Base-by-base conservation (phyloP, 30 jellyfish, hydroid and myxozoan genomes). In the Hydractinia symbiolongicarpus region DNA sequence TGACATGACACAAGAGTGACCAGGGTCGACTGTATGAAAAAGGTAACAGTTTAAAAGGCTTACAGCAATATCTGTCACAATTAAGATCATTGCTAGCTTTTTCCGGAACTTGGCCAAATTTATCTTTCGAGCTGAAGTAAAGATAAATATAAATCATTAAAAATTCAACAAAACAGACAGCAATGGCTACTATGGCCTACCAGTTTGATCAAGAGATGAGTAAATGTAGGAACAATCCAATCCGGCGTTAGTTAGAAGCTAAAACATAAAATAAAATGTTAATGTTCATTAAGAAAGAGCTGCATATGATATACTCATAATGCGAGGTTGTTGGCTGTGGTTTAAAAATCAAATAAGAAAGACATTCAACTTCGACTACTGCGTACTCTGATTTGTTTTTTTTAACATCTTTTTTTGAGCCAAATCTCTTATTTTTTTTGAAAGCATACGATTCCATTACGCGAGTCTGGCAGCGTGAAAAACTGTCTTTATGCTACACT, bases 61-160 rank as follows among this genome's bases (percentile, higher is more conserved):
- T 61, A 91, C 98, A 54, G 99, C 99, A 72, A 94, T 90, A 86
- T 94, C 99, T 7, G 99, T 94, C 7, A 89, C 97, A 13, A 94
- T 94, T 64, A 94, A 73, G 14, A 94, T 85, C 64, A 74, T 73
- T 6, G 89, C 69, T n/a, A 64, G 62, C 81, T 91, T 91, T 96
- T 91, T 91, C 72, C 85, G 96, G 69, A 91, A 91, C 69, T 91
- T 91, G 50, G 96, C 98, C 17, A 86, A 83, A 87, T 91, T 91
- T 6, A 91, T 91, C 75, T 91, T 91, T 21, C 98, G 88, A 11
- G 98, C 98, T 90, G 84, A 67, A 85, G 70, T 4, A 49, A 20
- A 82, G 44, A 30, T 30, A 2, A 30, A 30, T 30, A 30, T 30
- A 30, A 30, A 30, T 30, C 44, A 30, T 30, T 30, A 30, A 30